phyloP scores from a whole-genome alignment of 2,888 invertebrate species.

The Andrena trimmerana region DNA sequence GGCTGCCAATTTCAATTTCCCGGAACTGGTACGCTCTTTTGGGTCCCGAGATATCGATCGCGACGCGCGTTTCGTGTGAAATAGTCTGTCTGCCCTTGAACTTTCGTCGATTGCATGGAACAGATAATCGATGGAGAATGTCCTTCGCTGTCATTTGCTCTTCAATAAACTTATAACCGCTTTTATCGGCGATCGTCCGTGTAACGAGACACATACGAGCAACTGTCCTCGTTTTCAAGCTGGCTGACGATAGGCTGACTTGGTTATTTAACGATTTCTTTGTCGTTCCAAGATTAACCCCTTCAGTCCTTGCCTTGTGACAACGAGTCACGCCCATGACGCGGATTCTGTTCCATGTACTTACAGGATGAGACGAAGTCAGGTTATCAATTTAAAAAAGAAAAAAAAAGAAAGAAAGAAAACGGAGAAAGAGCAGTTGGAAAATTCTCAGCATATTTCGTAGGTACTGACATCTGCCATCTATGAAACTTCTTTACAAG shows the following conservation, averaged over 20 bases:
- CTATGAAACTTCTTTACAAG: too few relatives aligned
- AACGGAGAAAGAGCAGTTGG: too few relatives aligned
- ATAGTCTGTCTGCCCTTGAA: constrained; percentile 35
- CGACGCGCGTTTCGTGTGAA: constrained; percentile 10
- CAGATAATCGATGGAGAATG: not conserved
- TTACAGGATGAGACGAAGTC: too few relatives aligned
- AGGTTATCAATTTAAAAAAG: too few relatives aligned
- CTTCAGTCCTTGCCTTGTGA: too few relatives aligned
- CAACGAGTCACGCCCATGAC: too few relatives aligned
- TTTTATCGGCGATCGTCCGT: not conserved
- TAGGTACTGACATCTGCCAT: too few relatives aligned
- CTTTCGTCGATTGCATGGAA: constrained; percentile 18
- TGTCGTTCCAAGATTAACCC: not conserved
- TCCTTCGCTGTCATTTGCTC: not conserved
- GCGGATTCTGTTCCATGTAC: too few relatives aligned
- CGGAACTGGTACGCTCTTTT: constrained; percentile 33
- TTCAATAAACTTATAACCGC: not conserved
- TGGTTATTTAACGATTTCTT: not conserved
- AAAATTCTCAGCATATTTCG: too few relatives aligned
- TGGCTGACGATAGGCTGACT: not conserved
- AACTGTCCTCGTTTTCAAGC: too few relatives aligned
- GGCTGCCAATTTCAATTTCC: constrained; percentile 46
- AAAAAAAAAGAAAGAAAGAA: too few relatives aligned
- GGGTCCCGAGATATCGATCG: constrained; percentile 29
- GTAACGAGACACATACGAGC: too few relatives aligned